Percentiles rank a stretch among this genome's conserved stretches.
Evolutionary conservation across 2,113 vertebrate genomes (phyloP).

Genomic region (Hyaena hyaena): DNA sequence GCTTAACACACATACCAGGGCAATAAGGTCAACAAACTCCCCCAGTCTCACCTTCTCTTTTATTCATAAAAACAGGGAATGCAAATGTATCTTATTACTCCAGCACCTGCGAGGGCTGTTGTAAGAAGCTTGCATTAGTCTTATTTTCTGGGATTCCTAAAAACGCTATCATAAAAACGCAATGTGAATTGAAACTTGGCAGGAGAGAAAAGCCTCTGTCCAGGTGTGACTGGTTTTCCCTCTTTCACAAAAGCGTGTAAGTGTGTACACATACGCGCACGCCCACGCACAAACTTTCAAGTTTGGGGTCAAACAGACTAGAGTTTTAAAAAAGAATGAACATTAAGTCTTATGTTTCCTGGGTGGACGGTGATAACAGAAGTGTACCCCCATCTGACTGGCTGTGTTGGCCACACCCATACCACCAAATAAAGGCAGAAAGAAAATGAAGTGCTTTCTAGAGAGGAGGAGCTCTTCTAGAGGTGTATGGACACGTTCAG

Average conservation of each 20-base stretch:
- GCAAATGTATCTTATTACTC: conserved; percentile 68
- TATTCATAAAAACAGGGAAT: conserved; percentile 69
- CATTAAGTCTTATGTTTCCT: conserved; percentile 1
- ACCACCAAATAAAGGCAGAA: background rate
- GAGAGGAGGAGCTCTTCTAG: background rate
- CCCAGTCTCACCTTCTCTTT: conserved; percentile 71
- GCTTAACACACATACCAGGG: conserved; percentile 58
- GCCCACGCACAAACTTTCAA: background rate
- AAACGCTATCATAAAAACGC: conserved; percentile 56
- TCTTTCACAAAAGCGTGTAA: conserved; percentile 15
- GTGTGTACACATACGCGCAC: background rate
- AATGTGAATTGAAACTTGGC: conserved; percentile 13
- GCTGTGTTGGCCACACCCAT: background rate
- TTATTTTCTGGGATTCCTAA: conserved; percentile 64
- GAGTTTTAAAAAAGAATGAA: conserved; percentile 6
- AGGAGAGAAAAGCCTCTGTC: conserved; percentile 52
- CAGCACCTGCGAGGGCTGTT: conserved; percentile 42
- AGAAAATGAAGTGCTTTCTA: conserved; percentile 8
- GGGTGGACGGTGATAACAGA: background rate
- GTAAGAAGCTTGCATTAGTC: background rate
- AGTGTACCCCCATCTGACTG: background rate
- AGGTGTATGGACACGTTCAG: background rate
- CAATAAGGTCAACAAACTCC: conserved; percentile 78
- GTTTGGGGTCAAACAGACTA: background rate
- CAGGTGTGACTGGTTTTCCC: conserved; percentile 28